These are phyloP conservation scores for Strigops habroptila DNA, from an alignment of 2,113 vertebrate species.

Conservation along the genomic window DNA sequence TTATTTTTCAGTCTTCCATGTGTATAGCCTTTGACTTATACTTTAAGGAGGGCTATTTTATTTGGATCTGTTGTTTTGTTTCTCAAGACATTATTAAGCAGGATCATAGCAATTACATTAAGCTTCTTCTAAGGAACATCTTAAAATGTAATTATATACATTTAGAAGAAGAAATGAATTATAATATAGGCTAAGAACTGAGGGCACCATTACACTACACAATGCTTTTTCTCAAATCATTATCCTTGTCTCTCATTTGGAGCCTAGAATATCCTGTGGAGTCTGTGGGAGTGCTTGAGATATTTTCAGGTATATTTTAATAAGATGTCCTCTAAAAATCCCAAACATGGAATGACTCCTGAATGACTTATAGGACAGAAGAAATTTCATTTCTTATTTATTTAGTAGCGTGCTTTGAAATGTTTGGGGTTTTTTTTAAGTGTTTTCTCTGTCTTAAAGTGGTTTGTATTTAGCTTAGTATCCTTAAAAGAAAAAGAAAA, in stretches of 20 bases:
- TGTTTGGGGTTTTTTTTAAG: background rate
- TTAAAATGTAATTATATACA: conserved; percentile 59
- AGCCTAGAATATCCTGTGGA: background rate
- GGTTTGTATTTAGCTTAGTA: background rate
- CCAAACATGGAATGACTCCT: background rate
- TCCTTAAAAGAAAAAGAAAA: background rate
- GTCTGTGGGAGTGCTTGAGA: background rate
- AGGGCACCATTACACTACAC: background rate
- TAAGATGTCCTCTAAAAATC: background rate
- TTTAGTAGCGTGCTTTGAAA: background rate
- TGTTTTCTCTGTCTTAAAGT: background rate
- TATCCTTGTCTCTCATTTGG: background rate
- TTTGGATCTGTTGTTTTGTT: conserved; percentile 63
- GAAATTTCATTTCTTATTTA: background rate
- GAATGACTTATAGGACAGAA: background rate
- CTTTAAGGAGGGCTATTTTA: conserved; percentile 67
- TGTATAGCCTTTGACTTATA: conserved; percentile 71
- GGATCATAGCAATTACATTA: conserved; percentile 63
- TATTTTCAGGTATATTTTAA: background rate
- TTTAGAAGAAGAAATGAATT: conserved; percentile 49
- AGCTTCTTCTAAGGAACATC: conserved; percentile 31
- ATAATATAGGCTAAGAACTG: conserved; percentile 25
- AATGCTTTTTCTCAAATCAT: conserved; percentile 10
- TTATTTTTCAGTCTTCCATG: conserved; percentile 75
- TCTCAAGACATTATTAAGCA: conserved; percentile 71